Conservation (phyloP, 2,888 invertebrate genomes). For the Apoda limacodes region DNA sequence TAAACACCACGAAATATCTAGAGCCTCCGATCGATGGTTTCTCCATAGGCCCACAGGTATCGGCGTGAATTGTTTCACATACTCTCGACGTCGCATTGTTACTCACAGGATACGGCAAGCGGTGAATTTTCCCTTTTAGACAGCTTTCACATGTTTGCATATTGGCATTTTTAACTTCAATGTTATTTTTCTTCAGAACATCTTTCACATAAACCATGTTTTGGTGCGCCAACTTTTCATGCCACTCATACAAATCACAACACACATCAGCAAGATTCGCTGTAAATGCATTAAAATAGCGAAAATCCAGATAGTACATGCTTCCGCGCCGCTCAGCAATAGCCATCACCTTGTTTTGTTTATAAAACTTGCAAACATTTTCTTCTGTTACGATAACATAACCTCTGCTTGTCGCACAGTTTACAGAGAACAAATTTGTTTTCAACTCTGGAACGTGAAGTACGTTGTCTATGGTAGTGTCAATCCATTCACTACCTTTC, state of each 20-base stretch:
- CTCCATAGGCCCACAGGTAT: conserved; percentile 22
- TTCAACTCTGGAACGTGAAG: conserved; percentile 20
- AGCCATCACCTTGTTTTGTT: conserved; percentile 8
- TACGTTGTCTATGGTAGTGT: conserved; percentile 21
- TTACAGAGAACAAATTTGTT: conserved; percentile 18
- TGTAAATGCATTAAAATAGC: conserved; percentile 2
- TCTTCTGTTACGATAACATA: conserved; percentile 20
- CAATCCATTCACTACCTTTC: conserved; percentile 20
- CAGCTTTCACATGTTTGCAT: conserved; percentile 16
- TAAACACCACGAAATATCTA: conserved; percentile 20
- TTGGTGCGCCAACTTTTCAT: conserved; percentile 18
- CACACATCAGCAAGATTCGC: conserved; percentile 7
- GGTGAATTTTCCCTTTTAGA: conserved; percentile 12
- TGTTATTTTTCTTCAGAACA: conserved; percentile 12
- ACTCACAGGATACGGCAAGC: conserved; percentile 16
- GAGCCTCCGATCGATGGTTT: conserved; percentile 18
- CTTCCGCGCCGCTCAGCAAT: conserved; percentile 7
- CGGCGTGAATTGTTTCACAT: conserved; percentile 21
- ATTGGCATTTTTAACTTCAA: conserved; percentile 10
- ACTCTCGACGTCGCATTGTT: conserved; percentile 13
- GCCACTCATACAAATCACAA: conserved; percentile 14
- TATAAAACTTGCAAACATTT: conserved; percentile 10
- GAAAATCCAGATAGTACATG: conserved; percentile 10
- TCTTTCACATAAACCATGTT: conserved; percentile 15
- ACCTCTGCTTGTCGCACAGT: conserved; percentile 16